Conservation (phyloP, 2,113 vertebrate genomes). For the Rhabdornis inornatus region DNA sequence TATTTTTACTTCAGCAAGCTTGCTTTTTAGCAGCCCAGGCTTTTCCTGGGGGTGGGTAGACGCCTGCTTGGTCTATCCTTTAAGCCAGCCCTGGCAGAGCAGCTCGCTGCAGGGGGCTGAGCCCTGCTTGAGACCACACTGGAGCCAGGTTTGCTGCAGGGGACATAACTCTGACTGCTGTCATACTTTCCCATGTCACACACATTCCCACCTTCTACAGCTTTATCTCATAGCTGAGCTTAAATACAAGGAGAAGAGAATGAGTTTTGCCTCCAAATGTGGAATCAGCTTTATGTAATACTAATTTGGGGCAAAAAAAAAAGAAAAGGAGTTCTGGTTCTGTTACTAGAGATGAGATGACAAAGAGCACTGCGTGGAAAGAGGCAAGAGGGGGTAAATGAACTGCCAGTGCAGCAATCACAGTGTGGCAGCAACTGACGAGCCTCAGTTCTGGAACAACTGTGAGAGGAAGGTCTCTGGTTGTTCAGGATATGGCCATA, state of each 20-base stretch:
- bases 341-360: background rate
- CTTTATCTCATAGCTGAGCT: background rate
- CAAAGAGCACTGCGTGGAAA: background rate
- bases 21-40: conserved; percentile 2
- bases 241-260: background rate
- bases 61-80: conserved; percentile 35
- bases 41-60: conserved; percentile 41
- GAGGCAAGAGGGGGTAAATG: background rate
- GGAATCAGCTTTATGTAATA: background rate
- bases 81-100: conserved; percentile 53
- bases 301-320: background rate
- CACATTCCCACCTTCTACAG: background rate
- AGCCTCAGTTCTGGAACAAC: background rate
- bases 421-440: background rate
- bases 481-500: background rate
- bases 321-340: background rate
- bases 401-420: background rate
- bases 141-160: background rate
- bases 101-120: background rate
- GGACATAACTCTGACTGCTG: background rate
- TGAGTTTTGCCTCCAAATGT: background rate
- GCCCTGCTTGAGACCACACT: conserved; percentile 2
- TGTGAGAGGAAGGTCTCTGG: background rate
- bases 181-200: background rate
- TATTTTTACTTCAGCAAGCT: conserved; percentile 47